Evolutionary conservation across 2,888 invertebrate genomes (phyloP).

Genomic region (Mystacides longicornis): DNA sequence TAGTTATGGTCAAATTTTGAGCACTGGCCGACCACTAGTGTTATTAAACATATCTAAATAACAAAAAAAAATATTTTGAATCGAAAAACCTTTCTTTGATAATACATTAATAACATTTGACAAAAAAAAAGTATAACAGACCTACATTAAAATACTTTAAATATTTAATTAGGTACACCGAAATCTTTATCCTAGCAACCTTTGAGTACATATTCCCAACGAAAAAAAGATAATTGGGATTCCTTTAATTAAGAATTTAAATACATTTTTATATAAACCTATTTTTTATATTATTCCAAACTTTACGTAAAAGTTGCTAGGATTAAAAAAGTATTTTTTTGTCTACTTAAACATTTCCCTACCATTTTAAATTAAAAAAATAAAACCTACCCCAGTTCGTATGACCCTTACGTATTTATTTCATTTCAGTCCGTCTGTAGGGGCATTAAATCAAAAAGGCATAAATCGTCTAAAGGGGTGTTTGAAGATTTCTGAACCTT

Average conservation of each 20-base stretch:
- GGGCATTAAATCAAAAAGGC: slow-evolving; percentile 45
- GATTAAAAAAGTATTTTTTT: not conserved
- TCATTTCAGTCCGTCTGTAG: slow-evolving; percentile 27
- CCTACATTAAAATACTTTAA: too few relatives aligned
- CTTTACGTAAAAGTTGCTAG: not conserved
- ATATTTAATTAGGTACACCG: too few relatives aligned
- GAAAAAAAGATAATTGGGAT: not conserved
- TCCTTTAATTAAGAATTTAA: not conserved
- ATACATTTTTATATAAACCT: not conserved
- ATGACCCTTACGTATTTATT: slow-evolving; percentile 34
- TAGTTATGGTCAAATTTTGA: too few relatives aligned
- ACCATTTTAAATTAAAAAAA: slow-evolving; percentile 37
- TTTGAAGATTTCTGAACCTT: slow-evolving; percentile 46
- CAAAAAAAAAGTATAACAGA: too few relatives aligned
- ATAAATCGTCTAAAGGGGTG: slow-evolving; percentile 35
- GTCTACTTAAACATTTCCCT: slow-evolving; percentile 32
- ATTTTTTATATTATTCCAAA: not conserved
- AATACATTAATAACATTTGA: too few relatives aligned
- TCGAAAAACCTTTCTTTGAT: too few relatives aligned
- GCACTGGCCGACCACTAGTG: too few relatives aligned
- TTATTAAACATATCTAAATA: too few relatives aligned
- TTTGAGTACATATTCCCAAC: too few relatives aligned
- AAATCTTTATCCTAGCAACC: not conserved
- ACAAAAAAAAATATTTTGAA: too few relatives aligned
- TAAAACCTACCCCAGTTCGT: slow-evolving; percentile 34